Conservation (phyloP, 2,113 vertebrate genomes). For the Triplophysa tibetana region DNA sequence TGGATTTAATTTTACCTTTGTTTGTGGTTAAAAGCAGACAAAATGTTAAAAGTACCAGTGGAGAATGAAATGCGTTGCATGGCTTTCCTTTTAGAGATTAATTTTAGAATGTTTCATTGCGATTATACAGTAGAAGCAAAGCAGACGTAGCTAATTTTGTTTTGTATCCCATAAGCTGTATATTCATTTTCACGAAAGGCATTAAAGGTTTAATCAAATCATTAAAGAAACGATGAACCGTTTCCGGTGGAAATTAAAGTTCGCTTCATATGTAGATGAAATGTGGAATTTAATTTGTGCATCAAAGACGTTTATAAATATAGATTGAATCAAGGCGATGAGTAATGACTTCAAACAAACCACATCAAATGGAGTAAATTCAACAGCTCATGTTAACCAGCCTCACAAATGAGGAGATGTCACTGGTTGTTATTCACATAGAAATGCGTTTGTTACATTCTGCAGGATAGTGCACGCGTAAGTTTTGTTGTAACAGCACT, state of each 20-base stretch:
- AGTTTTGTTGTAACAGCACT: not conserved
- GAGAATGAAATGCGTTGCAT: no score
- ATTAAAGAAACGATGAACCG: constrained; percentile 26
- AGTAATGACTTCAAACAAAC: constrained; percentile 52
- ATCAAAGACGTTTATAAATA: constrained; percentile 66
- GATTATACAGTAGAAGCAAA: not conserved
- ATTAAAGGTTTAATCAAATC: constrained; percentile 28
- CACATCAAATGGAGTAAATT: constrained; percentile 50
- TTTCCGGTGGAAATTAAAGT: constrained; percentile 35
- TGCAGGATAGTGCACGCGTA: not conserved
- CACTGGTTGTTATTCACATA: not conserved
- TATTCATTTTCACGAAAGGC: not conserved
- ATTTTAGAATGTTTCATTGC: not conserved
- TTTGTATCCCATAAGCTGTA: not conserved
- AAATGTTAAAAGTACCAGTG: no score
- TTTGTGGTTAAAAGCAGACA: no score
- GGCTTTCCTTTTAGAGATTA: no score
- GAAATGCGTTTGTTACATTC: not conserved
- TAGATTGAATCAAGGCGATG: constrained; percentile 43
- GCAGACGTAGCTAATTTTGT: not conserved
- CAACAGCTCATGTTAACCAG: constrained; percentile 39
- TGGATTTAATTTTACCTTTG: not conserved
- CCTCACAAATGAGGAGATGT: constrained; percentile 4
- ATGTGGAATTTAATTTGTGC: constrained; percentile 54
- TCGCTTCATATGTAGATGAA: constrained; percentile 53